Conservation (phyloP, 2,113 vertebrate genomes). For the Corynorhinus townsendii region DNA sequence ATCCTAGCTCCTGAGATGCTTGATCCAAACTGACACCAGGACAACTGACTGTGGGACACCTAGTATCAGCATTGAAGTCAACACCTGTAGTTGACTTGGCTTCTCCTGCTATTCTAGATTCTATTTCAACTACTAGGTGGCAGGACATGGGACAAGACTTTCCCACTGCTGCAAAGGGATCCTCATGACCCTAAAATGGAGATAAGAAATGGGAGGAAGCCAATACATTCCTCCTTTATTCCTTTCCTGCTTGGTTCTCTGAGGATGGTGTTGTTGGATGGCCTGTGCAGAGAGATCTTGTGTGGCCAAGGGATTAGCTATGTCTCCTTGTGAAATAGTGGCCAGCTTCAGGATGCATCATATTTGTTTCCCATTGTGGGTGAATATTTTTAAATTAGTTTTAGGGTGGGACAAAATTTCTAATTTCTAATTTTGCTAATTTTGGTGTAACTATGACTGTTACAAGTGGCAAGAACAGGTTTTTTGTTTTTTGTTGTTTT, state of each 20-base stretch:
- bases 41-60: background rate
- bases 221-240: background rate
- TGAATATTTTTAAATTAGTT: background rate
- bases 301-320: background rate
- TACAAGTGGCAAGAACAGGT: background rate
- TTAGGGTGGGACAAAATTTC: background rate
- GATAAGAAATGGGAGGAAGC: background rate
- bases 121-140: background rate
- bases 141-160: background rate
- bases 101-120: background rate
- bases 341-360: background rate
- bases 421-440: background rate
- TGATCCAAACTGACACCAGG: background rate
- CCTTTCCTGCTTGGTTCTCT: background rate
- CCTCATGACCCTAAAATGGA: background rate
- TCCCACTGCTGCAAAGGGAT: no score
- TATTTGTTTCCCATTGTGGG: background rate
- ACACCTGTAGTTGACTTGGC: background rate
- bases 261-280: background rate
- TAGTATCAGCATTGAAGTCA: background rate
- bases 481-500: no score
- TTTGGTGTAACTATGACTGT: background rate
- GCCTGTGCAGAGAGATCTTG: background rate
- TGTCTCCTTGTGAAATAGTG: background rate
- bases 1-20: background rate